A percentile compares a stretch with the other conserved stretches of the same genome.
These are phyloP conservation scores for Papilio elwesi DNA, from an alignment of 2,888 invertebrate genomes.

Conservation along the genomic window DNA sequence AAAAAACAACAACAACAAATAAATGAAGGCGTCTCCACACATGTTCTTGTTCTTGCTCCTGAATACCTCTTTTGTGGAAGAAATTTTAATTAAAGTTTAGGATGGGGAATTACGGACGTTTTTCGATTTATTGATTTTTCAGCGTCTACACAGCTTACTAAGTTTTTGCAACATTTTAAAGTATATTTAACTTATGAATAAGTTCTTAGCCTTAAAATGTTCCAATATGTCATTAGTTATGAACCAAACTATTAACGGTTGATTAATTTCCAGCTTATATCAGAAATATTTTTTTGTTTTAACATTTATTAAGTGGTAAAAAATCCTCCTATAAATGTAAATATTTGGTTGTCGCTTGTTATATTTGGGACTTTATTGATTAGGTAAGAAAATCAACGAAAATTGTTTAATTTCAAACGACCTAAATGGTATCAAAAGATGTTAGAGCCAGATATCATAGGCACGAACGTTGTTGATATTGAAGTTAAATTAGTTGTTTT, in stretches of 20 bases:
- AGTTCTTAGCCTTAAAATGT: neutral
- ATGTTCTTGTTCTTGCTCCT: neutral
- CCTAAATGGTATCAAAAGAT: no score
- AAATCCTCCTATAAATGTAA: no score
- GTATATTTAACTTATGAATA: neutral
- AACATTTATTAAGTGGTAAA: no score
- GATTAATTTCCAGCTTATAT: no score
- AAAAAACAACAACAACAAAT: neutral
- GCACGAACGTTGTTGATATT: constrained; percentile 1
- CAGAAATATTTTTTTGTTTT: no score
- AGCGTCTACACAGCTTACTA: neutral
- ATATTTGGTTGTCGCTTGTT: no score
- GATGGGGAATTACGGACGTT: constrained; percentile 15
- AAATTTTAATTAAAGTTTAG: constrained; percentile 33
- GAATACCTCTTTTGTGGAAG: constrained; percentile 28
- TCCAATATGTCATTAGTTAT: no score
- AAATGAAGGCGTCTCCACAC: neutral
- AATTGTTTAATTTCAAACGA: no score
- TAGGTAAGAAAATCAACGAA: no score
- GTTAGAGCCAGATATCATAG: no score
- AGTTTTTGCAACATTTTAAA: neutral
- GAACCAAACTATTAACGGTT: no score
- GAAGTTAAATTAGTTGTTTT: constrained; percentile 9
- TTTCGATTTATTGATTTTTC: constrained; percentile 22
- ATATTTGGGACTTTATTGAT: no score